Base-by-base conservation (phyloP, 2,888 invertebrate species). In the Dinocampus coccinellae region DNA sequence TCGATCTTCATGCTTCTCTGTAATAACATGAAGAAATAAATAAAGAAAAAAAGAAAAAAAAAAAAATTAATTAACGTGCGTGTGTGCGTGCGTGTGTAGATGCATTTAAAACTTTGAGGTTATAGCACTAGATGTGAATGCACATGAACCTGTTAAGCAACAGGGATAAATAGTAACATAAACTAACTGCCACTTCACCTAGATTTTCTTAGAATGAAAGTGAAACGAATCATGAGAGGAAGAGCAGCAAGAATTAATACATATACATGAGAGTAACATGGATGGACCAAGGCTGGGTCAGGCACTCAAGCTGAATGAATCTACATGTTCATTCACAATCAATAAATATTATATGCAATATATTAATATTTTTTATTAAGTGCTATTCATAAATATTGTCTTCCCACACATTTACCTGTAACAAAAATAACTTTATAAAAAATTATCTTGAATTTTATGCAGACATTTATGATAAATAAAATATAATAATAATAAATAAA, bases 231-330 rank as follows among this genome's bases (percentile, higher is more conserved):
- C 74, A 75, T 75, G 76, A 63, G 24, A 62, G 16, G 36, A 26
- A 26, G 26, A 9, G 11, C 24, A 55, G n/a, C 47, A 29, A 47
- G 16, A 16, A 2, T 7, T 3, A 13, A n/a, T 4, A 39, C 16
- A n/a, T 20, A 4, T 39, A 16, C 7, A 9, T 16, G 47, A 47
- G 52, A 47, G 52, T 64, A 20, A 60, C 60, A 33, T 76, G 77
- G 78, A 78, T 78, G 70, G 64, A 75, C 42, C 67, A 64, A 72
- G 61, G 74, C 75, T 79, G 81, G 81, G 82, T 82, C 82, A 81
- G n/a, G n/a, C 74, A 81, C 80, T 79, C 78, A 78, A 81, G 70
- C 80, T 82, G 83, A 84, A 84, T 84, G 83, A 76, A 78, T 73
- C 78, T 77, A 71, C 73, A 75, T 69, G 70, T 75, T 80, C 83